Conservation (phyloP, 2,888 invertebrate species). For the Seira musarum region DNA sequence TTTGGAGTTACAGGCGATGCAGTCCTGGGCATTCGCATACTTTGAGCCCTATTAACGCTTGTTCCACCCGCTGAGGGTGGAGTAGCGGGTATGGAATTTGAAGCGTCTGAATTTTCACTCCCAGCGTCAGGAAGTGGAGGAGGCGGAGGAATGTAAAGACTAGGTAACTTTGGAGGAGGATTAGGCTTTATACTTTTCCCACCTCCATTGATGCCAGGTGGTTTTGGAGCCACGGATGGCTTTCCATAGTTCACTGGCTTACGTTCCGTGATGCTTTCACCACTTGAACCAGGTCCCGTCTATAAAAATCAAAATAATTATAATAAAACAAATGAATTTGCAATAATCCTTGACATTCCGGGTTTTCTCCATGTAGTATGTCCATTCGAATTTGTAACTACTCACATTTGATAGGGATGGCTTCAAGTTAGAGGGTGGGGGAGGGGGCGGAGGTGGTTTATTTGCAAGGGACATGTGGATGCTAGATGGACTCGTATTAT, state of each 20-base stretch:
- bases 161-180: slow-evolving; percentile 67
- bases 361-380: too few relatives aligned
- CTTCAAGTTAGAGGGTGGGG: slow-evolving; percentile 80
- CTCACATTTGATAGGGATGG: slow-evolving; percentile 72
- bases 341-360: too few relatives aligned
- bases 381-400: neutral
- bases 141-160: slow-evolving; percentile 67
- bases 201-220: slow-evolving; percentile 76
- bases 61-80: slow-evolving; percentile 71
- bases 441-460: slow-evolving; percentile 82
- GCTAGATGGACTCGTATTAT: slow-evolving; percentile 53
- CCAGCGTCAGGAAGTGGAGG: slow-evolving; percentile 47
- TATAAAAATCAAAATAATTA: neutral
- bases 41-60: slow-evolving; percentile 82
- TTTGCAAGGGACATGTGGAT: slow-evolving; percentile 59
- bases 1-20: slow-evolving; percentile 71
- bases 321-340: neutral
- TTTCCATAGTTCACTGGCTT: slow-evolving; percentile 77
- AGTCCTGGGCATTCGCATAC: slow-evolving; percentile 87
- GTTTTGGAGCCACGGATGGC: slow-evolving; percentile 88
- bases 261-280: slow-evolving; percentile 24
- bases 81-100: slow-evolving; percentile 58
- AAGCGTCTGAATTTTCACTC: neutral
- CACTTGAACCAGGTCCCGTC: neutral
- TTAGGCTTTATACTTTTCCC: slow-evolving; percentile 64